Base-by-base conservation (phyloP, 2,888 invertebrate species). In the Macaria notata region DNA sequence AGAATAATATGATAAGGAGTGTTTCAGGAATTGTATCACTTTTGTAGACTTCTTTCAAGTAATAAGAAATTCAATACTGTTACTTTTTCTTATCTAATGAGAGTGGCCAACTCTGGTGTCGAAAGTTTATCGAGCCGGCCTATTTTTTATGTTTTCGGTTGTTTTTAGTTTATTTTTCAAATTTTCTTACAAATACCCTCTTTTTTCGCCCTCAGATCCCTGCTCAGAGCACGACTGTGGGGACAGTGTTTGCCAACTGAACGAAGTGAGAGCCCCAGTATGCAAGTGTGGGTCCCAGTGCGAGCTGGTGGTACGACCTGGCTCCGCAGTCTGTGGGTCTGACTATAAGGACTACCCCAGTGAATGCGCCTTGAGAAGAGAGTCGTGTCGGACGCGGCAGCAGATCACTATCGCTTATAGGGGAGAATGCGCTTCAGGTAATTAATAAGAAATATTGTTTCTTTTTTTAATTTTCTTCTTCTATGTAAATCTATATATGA, bases 341-440 rank as follows among this genome's bases (percentile, higher is more conserved):
- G 95, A 96, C 78, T 95, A 95, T 65, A 94, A 94, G 80, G 96
- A 96, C 56, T 96, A 96, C 77, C 93, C 95, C 49, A 97, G 96
- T 77, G 96, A 96, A 75, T 98, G 98, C 76, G 94, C 94, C 59
- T 92, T 97, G 65, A 92, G 95, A 54, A 94, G 95, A 71, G 95
- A 96, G 75, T 95, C 96, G 3, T 98, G 98, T 85, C 93, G 95
- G 54, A 93, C 94, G 30, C 86, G 95, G 70, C 94, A 95, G 71
- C 94, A 94, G 63, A 93, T 97, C 38, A 93, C 95, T 62, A 95
- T 96, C 64, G 94, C 96, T 67, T 96, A 96, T 86, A 92, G 94
- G 64, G 97, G 97, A 63, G 95, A 95, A 79, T 98, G 98, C 85
- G 94, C 94, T 73, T 94, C 96, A 80, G 96, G 96, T 96, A 83